A percentile compares a stretch with the other conserved stretches of the same genome.
phyloP scores from a whole-genome alignment of 2,888 invertebrate genomes.

The Ophion obscuratus region DNA sequence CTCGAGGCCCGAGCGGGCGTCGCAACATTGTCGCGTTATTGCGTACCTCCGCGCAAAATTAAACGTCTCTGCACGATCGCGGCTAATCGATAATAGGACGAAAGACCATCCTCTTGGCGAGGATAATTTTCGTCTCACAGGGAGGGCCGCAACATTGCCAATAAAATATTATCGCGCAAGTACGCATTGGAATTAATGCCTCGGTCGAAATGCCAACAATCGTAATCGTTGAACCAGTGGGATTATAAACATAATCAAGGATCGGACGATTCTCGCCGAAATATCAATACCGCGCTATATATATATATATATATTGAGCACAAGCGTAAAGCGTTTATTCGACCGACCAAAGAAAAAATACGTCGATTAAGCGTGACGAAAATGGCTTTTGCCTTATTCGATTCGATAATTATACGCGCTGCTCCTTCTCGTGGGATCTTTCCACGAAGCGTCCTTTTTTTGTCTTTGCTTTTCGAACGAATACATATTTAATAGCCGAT shows the following conservation, averaged over 20 bases:
- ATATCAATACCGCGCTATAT: no score
- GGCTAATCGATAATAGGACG: slow-evolving; percentile 29
- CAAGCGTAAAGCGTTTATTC: slow-evolving; percentile 13
- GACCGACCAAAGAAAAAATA: not conserved
- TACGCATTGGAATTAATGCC: no score
- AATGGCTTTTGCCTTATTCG: slow-evolving; percentile 9
- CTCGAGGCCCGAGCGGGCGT: slow-evolving; percentile 62
- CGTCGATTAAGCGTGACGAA: not conserved
- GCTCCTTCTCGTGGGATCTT: not conserved
- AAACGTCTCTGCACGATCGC: slow-evolving; percentile 4
- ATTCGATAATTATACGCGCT: not conserved
- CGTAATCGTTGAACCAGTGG: no score
- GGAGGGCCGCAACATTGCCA: not conserved
- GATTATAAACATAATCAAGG: no score
- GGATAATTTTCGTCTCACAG: not conserved
- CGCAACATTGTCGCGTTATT: slow-evolving; percentile 49
- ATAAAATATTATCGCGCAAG: no score
- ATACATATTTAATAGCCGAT: slow-evolving; percentile 71
- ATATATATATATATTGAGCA: not conserved
- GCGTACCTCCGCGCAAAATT: slow-evolving; percentile 11
- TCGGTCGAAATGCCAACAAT: no score
- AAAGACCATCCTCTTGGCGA: not conserved
- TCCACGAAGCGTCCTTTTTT: not conserved
- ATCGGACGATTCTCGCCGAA: no score
- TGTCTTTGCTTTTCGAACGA: not conserved